Percentiles rank a stretch among this genome's conserved stretches.
phyloP scores from a whole-genome alignment of 2,113 vertebrate species.

The Phyllostomus hastatus region DNA sequence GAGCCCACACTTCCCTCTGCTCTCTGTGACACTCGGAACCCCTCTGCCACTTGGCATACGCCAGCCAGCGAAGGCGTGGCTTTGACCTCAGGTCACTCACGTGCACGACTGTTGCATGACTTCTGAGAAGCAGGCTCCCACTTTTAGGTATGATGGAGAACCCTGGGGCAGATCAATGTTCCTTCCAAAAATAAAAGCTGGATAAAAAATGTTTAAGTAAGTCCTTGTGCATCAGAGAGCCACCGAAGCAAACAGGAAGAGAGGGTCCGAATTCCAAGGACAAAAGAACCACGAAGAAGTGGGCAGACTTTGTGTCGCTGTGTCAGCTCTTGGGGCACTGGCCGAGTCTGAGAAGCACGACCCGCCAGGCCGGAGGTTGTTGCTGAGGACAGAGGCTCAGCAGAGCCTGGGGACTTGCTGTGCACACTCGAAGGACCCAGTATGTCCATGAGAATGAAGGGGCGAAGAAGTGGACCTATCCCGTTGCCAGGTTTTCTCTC shows the following conservation, averaged over 20 bases:
- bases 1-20: neutral
- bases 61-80: neutral
- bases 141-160: neutral
- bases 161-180: neutral
- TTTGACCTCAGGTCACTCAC: neutral
- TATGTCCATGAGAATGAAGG: neutral
- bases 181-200: neutral
- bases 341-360: neutral
- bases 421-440: neutral
- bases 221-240: neutral
- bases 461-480: neutral
- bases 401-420: neutral
- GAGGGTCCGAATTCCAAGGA: neutral
- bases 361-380: neutral
- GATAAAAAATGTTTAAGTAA: neutral
- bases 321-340: accelerated
- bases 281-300: neutral
- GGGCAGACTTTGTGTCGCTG: neutral
- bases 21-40: neutral
- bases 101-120: neutral
- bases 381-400: neutral
- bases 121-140: neutral
- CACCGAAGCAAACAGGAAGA: neutral
- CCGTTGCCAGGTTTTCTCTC: neutral
- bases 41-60: neutral